These are phyloP conservation scores for Ascidia mentula DNA, from an alignment of 23 tunicate genomes.

Conservation along the genomic window DNA sequence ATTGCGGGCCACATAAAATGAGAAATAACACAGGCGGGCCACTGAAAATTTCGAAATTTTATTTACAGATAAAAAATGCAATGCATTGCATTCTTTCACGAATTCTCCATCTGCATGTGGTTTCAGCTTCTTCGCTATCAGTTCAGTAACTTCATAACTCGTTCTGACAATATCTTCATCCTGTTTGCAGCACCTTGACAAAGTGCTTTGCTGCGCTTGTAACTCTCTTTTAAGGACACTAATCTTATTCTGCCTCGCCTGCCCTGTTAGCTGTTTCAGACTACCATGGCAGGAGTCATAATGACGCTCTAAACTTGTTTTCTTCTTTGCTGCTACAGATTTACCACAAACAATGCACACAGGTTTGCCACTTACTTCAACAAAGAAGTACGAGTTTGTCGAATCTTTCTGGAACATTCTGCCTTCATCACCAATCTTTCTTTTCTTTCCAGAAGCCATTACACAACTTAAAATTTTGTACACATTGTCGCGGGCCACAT, in stretches of 20 bases:
- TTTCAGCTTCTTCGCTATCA: slow-evolving; percentile 32
- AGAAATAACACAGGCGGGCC: no score
- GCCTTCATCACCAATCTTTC: slow-evolving; percentile 6
- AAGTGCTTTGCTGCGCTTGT: slow-evolving; percentile 42
- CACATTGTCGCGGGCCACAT: slow-evolving; percentile 17
- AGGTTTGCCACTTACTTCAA: no score
- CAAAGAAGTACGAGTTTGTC: no score
- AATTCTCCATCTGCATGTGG: slow-evolving; percentile 32
- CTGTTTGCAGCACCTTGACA: slow-evolving; percentile 14
- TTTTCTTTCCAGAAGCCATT: slow-evolving; percentile 2
- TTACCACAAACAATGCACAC: no score
- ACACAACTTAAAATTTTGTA: no score
- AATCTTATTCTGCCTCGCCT: slow-evolving; percentile 43
- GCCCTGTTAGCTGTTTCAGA: slow-evolving; percentile 27
- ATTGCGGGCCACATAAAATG: no score
- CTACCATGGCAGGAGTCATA: slow-evolving; percentile 1
- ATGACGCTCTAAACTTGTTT: not conserved
- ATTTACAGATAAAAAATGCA: no score
- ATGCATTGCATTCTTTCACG: slow-evolving; percentile 20
- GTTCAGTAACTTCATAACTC: slow-evolving; percentile 21
- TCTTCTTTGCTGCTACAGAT: slow-evolving; percentile 43
- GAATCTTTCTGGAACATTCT: no score
- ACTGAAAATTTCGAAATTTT: no score
- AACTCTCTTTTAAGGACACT: slow-evolving; percentile 12
- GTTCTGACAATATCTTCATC: no score